Evolutionary conservation across 2,888 invertebrate genomes (phyloP), one percentile per base, ranked within the genome.

Genomic region (Andricus quercusramuli): DNA sequence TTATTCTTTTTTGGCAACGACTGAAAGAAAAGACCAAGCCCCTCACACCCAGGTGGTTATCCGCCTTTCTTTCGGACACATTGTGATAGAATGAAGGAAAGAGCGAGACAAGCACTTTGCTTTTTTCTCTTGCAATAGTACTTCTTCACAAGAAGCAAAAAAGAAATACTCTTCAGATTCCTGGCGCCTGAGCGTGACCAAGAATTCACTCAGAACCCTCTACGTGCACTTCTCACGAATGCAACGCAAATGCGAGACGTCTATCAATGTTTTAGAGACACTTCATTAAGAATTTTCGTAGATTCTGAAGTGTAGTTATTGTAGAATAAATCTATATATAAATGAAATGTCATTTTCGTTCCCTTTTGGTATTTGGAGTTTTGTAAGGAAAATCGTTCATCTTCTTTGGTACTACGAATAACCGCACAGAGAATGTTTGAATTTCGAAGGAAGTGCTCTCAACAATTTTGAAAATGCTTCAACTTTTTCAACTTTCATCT

Each of bases 1-100:
- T 56, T 56, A 56, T 56, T 56, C 56, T 56, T 56, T 56, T 56
- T 56, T 56, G 56, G 56, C 56, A 56, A 56, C 56, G 56, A 56
- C 56, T 56, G 56, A 56, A 56, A 56, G 56, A 56, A 56, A 56
- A 56, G 56, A 56, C 56, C 56, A 56, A 56, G 56, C 56, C 11
- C n/a, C 56, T 56, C 56, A 56, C 56, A 56, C 56, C 56, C 56
- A 56, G 56, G 56, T 56, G 56, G 56, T 56, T 56, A 56, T 56
- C n/a, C 56, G 8, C 56, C n/a, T 56, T 56, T 8, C 56, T n/a
- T 56, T 56, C n/a, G n/a, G 56, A 56, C n/a, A 56, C 56, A 56
- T 56, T 56, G 56, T 56, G 56, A 56, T 56, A 56, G 56, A n/a
- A 56, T 56, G 56, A 9, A 56, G n/a, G 56, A 56, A 56, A 56